Conservation (phyloP, 2,113 vertebrate species). For the Bufo gargarizans region DNA sequence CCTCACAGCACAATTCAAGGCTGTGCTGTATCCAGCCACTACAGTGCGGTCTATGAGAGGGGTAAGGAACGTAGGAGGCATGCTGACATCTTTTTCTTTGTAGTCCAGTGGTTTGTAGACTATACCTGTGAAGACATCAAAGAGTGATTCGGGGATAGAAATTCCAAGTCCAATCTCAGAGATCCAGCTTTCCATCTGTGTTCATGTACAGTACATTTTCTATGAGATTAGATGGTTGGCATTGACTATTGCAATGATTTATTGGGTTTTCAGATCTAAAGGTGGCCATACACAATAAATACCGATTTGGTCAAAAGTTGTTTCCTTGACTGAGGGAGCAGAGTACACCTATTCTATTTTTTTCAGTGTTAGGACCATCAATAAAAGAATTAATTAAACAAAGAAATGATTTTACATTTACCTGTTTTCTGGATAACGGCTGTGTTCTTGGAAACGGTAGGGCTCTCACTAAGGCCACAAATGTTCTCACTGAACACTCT, state of each 20-base stretch:
- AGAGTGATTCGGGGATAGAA: too few relatives aligned
- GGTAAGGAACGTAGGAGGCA: slow-evolving; percentile 81
- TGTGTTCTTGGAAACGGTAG: slow-evolving; percentile 81
- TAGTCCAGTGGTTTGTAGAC: slow-evolving; percentile 64
- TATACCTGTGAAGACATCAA: slow-evolving; percentile 68
- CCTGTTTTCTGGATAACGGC: slow-evolving; percentile 84
- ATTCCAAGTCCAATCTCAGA: too few relatives aligned
- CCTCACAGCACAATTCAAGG: slow-evolving; percentile 86
- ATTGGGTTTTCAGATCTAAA: too few relatives aligned
- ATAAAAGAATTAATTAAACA: not conserved
- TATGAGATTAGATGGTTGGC: too few relatives aligned
- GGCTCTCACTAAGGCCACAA: slow-evolving; percentile 81
- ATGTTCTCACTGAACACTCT: slow-evolving; percentile 84
- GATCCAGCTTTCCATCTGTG: too few relatives aligned
- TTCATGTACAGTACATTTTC: too few relatives aligned
- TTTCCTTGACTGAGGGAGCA: too few relatives aligned
- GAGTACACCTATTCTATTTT: too few relatives aligned
- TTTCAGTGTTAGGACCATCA: too few relatives aligned
- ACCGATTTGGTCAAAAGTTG: too few relatives aligned
- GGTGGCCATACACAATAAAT: too few relatives aligned
- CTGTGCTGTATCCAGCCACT: slow-evolving; percentile 81
- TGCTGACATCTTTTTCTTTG: slow-evolving; percentile 76
- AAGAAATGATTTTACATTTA: slow-evolving; percentile 47
- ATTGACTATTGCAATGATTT: too few relatives aligned
- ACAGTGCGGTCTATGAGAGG: slow-evolving; percentile 81